Percentiles rank a stretch among this genome's conserved stretches.
These are phyloP conservation scores for Ceratina calcarata DNA, from an alignment of 1,140 invertebrate genomes.

Conservation along the genomic window DNA sequence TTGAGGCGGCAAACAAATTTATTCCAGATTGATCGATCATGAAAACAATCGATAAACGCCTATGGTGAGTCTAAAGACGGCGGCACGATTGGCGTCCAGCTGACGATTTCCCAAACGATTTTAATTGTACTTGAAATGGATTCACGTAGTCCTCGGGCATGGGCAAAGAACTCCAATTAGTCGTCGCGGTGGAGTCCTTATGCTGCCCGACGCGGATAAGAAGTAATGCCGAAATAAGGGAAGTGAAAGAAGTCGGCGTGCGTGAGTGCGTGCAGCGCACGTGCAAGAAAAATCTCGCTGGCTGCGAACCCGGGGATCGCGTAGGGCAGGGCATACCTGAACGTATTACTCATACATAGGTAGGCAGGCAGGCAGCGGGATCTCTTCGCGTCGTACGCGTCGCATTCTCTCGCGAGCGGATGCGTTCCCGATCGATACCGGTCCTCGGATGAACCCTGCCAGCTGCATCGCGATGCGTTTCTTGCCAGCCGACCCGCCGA, in stretches of 20 bases:
- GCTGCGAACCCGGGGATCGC: slow-evolving; percentile 19
- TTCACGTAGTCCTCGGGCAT: slow-evolving; percentile 40
- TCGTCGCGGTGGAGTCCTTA: slow-evolving; percentile 52
- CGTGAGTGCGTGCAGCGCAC: slow-evolving; percentile 31
- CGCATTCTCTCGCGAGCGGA: slow-evolving; percentile 19
- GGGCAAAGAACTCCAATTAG: slow-evolving; percentile 62
- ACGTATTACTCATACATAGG: slow-evolving; percentile 51
- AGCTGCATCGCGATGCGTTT: slow-evolving; percentile 39
- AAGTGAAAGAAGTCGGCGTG: slow-evolving; percentile 41
- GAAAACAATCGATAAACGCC: no score
- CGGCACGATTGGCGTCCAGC: slow-evolving; percentile 14
- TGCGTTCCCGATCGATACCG: slow-evolving; percentile 17
- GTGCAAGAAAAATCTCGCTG: slow-evolving; percentile 52
- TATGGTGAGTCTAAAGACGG: no score
- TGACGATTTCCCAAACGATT: slow-evolving; percentile 55
- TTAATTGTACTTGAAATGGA: slow-evolving; percentile 39
- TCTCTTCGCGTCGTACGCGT: not conserved
- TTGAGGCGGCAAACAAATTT: no score
- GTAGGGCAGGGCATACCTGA: slow-evolving; percentile 24
- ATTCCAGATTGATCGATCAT: no score
- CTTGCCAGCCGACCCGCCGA: not conserved
- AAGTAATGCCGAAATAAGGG: slow-evolving; percentile 63
- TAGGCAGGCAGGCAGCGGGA: not conserved
- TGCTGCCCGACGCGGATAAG: slow-evolving; percentile 48
- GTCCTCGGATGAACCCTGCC: slow-evolving; percentile 19